Percentiles rank a stretch among this genome's conserved stretches.
Conservation (phyloP, 2,797 vertebrate species). For the Galaxias olidus region DNA sequence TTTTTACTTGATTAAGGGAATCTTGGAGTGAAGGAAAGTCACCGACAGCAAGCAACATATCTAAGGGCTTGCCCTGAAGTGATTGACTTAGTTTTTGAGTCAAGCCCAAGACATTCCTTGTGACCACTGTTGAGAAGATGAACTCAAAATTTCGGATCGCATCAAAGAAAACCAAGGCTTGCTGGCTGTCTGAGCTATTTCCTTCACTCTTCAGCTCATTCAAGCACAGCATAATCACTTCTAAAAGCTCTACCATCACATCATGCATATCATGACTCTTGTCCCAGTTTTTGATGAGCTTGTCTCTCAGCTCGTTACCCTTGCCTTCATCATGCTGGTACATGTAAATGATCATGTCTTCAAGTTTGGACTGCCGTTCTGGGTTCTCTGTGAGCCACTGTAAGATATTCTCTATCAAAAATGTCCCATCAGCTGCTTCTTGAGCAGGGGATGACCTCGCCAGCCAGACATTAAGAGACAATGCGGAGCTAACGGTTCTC, state of each 20-base stretch:
- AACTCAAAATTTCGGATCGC: conserved; percentile 76
- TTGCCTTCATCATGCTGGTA: conserved; percentile 69
- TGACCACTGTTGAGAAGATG: conserved; percentile 72
- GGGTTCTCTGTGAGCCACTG: conserved; percentile 73
- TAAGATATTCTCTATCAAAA: conserved; percentile 63
- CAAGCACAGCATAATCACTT: conserved; percentile 69
- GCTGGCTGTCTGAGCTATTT: conserved; percentile 45
- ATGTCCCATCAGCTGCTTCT: conserved; percentile 56
- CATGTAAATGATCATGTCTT: conserved; percentile 67
- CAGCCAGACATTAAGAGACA: conserved; percentile 76
- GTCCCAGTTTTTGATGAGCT: conserved; percentile 73
- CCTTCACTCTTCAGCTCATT: conserved; percentile 66
- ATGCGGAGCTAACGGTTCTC: conserved; percentile 67
- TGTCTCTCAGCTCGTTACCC: conserved; percentile 73
- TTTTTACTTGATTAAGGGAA: conserved; percentile 60
- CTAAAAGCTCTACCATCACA: conserved; percentile 68
- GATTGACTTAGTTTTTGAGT: conserved; percentile 72
- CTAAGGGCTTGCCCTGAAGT: conserved; percentile 77
- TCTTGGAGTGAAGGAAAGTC: conserved; percentile 63
- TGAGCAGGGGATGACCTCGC: conserved; percentile 65
- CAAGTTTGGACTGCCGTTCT: conserved; percentile 69
- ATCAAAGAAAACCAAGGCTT: conserved; percentile 63
- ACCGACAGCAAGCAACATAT: conserved; percentile 70
- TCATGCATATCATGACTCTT: conserved; percentile 78
- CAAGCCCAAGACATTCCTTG: conserved; percentile 67